phyloP scores from a whole-genome alignment of 2,888 invertebrate genomes.

The Acronicta leporina region DNA sequence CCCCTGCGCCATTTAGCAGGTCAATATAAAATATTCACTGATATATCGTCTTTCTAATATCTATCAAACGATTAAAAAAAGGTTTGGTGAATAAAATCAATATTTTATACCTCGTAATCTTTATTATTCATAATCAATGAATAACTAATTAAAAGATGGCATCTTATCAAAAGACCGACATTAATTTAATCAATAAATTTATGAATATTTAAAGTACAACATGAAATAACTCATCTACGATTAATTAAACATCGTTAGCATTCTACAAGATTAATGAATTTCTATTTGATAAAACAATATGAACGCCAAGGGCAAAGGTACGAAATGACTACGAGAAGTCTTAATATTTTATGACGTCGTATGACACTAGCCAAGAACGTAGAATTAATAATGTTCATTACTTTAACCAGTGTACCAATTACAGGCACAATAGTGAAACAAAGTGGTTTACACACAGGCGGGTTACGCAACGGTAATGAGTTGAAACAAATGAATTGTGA shows the following conservation, averaged over 20 bases:
- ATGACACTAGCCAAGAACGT: background rate
- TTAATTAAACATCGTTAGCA: constrained; percentile 20
- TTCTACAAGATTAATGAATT: constrained; percentile 35
- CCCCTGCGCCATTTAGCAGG: too few relatives aligned
- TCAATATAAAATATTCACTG: too few relatives aligned
- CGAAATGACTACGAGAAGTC: constrained; percentile 11
- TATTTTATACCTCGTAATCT: too few relatives aligned
- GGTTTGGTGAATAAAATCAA: too few relatives aligned
- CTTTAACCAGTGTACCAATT: background rate
- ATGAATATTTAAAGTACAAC: constrained; percentile 22
- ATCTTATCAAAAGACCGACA: too few relatives aligned
- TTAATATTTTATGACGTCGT: constrained; percentile 32
- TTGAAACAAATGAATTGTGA: too few relatives aligned
- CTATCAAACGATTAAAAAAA: too few relatives aligned
- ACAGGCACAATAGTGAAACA: too few relatives aligned
- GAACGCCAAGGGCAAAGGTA: constrained; percentile 9
- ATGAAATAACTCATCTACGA: constrained; percentile 12
- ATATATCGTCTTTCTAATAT: too few relatives aligned
- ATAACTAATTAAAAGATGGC: background rate
- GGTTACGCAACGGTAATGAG: too few relatives aligned
- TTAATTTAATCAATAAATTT: background rate
- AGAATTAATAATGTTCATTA: background rate
- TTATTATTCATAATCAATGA: background rate
- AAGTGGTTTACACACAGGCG: too few relatives aligned
- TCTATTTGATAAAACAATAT: constrained; percentile 29